A percentile compares a stretch with the other conserved stretches of the same genome.
These are phyloP conservation scores for Electrophaes corylata DNA, from an alignment of 2,888 invertebrate genomes.

Conservation along the genomic window DNA sequence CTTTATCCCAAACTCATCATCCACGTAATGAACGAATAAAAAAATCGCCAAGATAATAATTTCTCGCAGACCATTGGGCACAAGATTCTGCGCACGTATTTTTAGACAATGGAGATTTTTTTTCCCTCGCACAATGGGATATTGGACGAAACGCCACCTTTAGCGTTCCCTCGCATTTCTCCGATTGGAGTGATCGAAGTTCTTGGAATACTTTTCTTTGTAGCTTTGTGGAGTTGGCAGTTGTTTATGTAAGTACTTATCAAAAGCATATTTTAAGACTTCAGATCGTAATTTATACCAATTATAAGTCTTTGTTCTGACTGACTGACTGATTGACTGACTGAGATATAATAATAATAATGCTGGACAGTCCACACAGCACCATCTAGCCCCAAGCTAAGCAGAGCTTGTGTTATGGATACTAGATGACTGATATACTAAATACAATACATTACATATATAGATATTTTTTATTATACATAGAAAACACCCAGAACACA, in stretches of 20 bases:
- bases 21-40: slow-evolving; percentile 54
- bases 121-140: slow-evolving; percentile 60
- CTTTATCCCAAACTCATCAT: slow-evolving; percentile 38
- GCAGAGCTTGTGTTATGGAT: too few species aligned
- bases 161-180: slow-evolving; percentile 21
- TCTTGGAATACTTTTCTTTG: slow-evolving; percentile 28
- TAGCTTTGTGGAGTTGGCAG: slow-evolving; percentile 8
- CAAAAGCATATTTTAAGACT: not conserved
- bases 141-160: slow-evolving; percentile 43
- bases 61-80: slow-evolving; percentile 56
- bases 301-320: too few species aligned
- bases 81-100: slow-evolving; percentile 68
- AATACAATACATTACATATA: too few species aligned
- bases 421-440: too few species aligned
- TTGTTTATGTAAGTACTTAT: not conserved
- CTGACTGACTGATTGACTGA: too few species aligned
- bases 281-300: not conserved
- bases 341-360: too few species aligned
- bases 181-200: slow-evolving; percentile 26
- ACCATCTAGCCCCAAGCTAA: too few species aligned
- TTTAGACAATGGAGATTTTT: slow-evolving; percentile 68
- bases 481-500: too few species aligned
- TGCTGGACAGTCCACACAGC: too few species aligned
- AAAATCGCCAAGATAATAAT: slow-evolving; percentile 64
- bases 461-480: too few species aligned